Evolutionary conservation across 2,888 invertebrate genomes (phyloP).

Genomic region (Melitaea athalia): DNA sequence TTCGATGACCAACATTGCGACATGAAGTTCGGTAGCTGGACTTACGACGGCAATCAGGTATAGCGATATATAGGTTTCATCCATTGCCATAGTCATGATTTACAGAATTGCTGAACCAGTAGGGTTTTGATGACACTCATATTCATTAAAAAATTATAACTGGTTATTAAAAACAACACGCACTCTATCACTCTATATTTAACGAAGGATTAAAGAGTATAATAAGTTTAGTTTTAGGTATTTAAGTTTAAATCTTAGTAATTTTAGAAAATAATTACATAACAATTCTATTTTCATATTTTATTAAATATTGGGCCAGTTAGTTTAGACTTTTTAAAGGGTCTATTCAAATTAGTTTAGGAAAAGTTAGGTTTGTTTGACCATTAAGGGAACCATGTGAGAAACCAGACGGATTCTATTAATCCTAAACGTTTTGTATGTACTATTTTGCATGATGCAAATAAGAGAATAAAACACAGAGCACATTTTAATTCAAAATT

Average conservation of each 20-base stretch:
- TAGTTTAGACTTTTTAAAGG: background rate
- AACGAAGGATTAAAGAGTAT: background rate
- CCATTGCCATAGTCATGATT: slow-evolving; percentile 1
- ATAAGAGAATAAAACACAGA: slow-evolving; percentile 50
- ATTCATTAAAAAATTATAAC: background rate
- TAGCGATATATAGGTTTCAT: slow-evolving; percentile 23
- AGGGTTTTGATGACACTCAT: background rate
- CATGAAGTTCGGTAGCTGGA: slow-evolving; percentile 99
- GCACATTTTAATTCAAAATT: slow-evolving; percentile 20
- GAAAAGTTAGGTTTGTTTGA: slow-evolving; percentile 50
- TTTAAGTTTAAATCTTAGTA: background rate
- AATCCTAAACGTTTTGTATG: slow-evolving; percentile 84
- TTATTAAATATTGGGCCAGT: background rate
- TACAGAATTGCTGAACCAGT: background rate
- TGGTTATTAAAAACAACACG: background rate
- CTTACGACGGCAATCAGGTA: slow-evolving; percentile 99
- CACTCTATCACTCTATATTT: background rate
- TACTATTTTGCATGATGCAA: slow-evolving; percentile 92
- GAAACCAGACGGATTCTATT: slow-evolving; percentile 77
- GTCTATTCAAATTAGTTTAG: background rate
- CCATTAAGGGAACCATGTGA: slow-evolving; percentile 88
- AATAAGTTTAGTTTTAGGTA: background rate
- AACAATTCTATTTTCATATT: background rate
- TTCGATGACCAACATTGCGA: slow-evolving; percentile 99
- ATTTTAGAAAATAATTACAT: background rate